Evolutionary conservation across 2,797 vertebrate genomes (phyloP).

Genomic region (Schizothorax lantsangensis): DNA sequence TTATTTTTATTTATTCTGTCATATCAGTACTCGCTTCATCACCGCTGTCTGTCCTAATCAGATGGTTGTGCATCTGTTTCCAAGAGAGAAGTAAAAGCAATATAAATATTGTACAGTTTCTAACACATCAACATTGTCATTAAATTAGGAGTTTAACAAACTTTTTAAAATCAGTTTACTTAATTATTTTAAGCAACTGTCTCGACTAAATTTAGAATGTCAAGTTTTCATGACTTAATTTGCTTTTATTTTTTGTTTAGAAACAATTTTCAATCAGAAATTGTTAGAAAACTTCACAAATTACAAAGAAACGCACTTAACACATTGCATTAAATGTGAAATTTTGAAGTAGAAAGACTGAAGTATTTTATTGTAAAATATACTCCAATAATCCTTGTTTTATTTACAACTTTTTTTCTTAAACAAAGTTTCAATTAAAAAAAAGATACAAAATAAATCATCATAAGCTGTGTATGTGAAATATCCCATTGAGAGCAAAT

Average conservation of each 20-base stretch:
- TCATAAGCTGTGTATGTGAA: background rate
- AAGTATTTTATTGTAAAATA: background rate
- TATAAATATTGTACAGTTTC: background rate
- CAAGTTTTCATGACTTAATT: background rate
- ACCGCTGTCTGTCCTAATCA: background rate
- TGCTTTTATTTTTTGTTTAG: no score
- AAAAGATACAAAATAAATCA: background rate
- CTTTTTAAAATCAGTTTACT: no score
- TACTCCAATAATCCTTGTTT: no score
- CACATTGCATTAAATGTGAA: background rate
- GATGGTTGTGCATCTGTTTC: constrained; percentile 7
- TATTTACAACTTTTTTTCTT: no score
- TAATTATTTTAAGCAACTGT: background rate
- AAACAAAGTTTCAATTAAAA: background rate
- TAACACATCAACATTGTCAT: background rate
- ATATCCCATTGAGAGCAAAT: background rate
- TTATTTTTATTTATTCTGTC: background rate
- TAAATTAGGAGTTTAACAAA: background rate
- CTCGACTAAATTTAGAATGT: background rate
- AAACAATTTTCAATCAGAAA: background rate
- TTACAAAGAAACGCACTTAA: background rate
- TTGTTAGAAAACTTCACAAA: background rate
- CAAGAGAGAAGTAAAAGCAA: background rate
- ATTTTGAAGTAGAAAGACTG: background rate
- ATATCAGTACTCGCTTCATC: background rate